Evolutionary conservation across 2,113 vertebrate genomes (phyloP).

Genomic region (Sebastes schlegelii): DNA sequence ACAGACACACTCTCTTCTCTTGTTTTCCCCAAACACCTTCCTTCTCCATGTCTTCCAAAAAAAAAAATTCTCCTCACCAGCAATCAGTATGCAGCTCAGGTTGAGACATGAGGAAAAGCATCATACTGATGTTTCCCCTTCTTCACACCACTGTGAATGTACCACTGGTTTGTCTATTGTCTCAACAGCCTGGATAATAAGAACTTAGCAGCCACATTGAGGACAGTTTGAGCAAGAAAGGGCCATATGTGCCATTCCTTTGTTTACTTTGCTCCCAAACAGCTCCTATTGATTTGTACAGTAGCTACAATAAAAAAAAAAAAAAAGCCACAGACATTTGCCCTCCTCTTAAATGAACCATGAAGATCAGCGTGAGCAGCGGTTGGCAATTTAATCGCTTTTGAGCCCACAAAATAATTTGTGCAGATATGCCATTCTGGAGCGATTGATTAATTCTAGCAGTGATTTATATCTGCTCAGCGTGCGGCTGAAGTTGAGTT

Average conservation of each 20-base stretch:
- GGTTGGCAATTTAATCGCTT: conserved; percentile 72
- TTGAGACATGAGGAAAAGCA: conserved; percentile 63
- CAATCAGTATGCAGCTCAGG: conserved; percentile 79
- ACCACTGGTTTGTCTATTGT: conserved; percentile 44
- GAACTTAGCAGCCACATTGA: conserved; percentile 56
- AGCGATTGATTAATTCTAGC: conserved; percentile 69
- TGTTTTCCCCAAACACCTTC: conserved; percentile 71
- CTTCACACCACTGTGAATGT: conserved; percentile 17
- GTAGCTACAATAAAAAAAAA: conserved; percentile 63
- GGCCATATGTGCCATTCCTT: conserved; percentile 75
- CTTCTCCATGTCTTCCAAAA: conserved; percentile 62
- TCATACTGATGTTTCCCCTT: conserved; percentile 57
- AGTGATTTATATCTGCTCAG: conserved; percentile 70
- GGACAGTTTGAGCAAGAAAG: conserved; percentile 53
- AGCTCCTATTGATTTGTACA: conserved; percentile 78
- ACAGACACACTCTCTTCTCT: conserved; percentile 50
- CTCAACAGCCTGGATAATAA: conserved; percentile 47
- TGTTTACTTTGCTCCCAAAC: conserved; percentile 75
- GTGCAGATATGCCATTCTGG: conserved; percentile 69
- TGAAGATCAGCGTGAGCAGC: conserved; percentile 72
- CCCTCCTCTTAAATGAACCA: conserved; percentile 74
- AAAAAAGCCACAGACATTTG: conserved; percentile 73
- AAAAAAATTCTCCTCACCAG: conserved; percentile 56
- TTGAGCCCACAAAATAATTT: conserved; percentile 75
- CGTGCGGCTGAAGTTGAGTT: conserved; percentile 56